phyloP scores from a whole-genome alignment of 2,113 vertebrate species.

The Entosphenus tridentatus region DNA sequence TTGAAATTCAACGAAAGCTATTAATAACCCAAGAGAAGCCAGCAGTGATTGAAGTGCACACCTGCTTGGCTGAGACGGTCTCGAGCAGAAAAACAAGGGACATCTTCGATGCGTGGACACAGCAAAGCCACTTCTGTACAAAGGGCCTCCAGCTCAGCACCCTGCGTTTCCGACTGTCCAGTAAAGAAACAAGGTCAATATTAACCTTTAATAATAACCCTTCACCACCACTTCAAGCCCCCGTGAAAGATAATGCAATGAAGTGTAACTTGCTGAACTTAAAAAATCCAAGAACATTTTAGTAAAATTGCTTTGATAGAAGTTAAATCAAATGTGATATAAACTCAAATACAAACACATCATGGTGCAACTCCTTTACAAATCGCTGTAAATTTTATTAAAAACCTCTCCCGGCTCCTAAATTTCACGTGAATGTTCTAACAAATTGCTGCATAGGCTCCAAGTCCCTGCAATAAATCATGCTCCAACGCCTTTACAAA shows the following conservation, averaged over 20 bases:
- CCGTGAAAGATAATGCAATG: neutral
- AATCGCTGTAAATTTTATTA: too few species aligned
- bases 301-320: too few species aligned
- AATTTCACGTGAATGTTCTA: too few species aligned
- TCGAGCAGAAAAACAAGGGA: slow-evolving; percentile 46
- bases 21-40: neutral
- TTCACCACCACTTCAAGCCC: neutral
- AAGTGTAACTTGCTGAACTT: too few species aligned
- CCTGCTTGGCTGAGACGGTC: slow-evolving; percentile 77
- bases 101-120: slow-evolving; percentile 54
- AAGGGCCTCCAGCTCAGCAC: slow-evolving; percentile 52
- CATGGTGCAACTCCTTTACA: too few species aligned
- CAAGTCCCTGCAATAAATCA: neutral
- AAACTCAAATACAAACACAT: neutral
- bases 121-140: slow-evolving; percentile 55
- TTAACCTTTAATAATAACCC: neutral
- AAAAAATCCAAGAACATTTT: neutral
- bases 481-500: too few species aligned
- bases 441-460: too few species aligned
- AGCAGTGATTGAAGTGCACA: slow-evolving; percentile 14
- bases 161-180: slow-evolving; percentile 36
- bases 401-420: too few species aligned
- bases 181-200: slow-evolving; percentile 7
- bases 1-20: neutral
- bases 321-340: too few species aligned